A percentile compares a stretch with the other conserved stretches of the same genome.
Evolutionary conservation across 2,888 invertebrate genomes (phyloP).

Genomic region (Amblyjoppa fuscipennis): DNA sequence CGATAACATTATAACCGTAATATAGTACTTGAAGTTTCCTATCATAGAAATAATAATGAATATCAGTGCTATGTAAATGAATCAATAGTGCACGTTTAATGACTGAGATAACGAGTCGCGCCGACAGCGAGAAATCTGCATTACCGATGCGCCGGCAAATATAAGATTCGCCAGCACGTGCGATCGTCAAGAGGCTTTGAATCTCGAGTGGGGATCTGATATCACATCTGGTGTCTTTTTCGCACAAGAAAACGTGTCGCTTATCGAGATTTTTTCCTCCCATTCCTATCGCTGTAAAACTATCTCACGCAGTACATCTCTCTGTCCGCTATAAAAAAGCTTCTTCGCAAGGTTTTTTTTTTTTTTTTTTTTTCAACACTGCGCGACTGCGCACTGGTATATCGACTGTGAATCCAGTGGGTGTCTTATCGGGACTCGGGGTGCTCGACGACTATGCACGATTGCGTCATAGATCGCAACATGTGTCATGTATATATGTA

Average conservation of each 20-base stretch:
- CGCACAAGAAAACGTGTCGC: neutral
- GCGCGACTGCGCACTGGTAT: neutral
- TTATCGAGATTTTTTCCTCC: neutral
- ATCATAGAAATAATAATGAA: neutral
- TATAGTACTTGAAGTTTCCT: neutral
- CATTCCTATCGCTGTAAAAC: neutral
- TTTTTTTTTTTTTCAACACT: conserved; percentile 18
- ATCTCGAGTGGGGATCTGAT: neutral
- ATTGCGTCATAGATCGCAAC: conserved; percentile 56
- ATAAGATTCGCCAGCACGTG: neutral
- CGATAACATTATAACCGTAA: neutral
- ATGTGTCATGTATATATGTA: neutral
- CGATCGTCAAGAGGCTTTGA: conserved; percentile 12
- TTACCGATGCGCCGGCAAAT: conserved; percentile 2
- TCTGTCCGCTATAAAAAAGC: neutral
- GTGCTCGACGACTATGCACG: neutral
- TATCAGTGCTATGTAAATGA: neutral
- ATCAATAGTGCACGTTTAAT: neutral
- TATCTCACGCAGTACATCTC: conserved; percentile 30
- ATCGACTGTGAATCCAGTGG: conserved; percentile 10
- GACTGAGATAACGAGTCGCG: neutral
- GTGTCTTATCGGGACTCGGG: conserved; percentile 1
- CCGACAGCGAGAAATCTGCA: neutral
- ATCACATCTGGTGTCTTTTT: neutral
- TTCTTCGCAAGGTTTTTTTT: neutral